These are phyloP conservation scores for Catostomus latipinnis DNA, from an alignment of 2,797 vertebrate species.

Conservation along the genomic window DNA sequence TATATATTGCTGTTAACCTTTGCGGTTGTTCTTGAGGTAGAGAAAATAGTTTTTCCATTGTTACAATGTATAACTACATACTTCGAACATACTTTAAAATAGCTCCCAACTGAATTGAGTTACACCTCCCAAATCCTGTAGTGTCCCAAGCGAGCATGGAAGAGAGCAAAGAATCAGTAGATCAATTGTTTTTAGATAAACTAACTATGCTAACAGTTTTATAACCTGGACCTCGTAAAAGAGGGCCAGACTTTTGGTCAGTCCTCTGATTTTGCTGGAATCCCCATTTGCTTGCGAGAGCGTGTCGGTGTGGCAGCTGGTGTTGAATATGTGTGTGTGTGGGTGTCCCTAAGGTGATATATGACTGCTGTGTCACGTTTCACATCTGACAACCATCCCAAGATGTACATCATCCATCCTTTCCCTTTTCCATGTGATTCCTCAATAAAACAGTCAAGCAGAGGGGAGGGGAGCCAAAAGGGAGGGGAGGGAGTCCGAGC, in stretches of 20 bases:
- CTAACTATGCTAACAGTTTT: slow-evolving; percentile 80
- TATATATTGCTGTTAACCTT: neutral
- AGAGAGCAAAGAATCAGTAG: slow-evolving; percentile 59
- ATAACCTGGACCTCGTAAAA: slow-evolving; percentile 80
- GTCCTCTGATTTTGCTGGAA: slow-evolving; percentile 89
- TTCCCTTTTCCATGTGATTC: slow-evolving; percentile 78
- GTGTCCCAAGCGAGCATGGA: slow-evolving; percentile 37
- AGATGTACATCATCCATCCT: slow-evolving; percentile 86
- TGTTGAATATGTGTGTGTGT: slow-evolving; percentile 42
- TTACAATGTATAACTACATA: slow-evolving; percentile 3
- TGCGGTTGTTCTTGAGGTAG: neutral
- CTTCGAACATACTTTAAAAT: slow-evolving; percentile 2
- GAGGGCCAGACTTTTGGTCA: slow-evolving; percentile 80
- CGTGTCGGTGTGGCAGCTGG: slow-evolving; percentile 75
- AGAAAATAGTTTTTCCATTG: neutral
- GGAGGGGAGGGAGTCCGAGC: slow-evolving; percentile 66
- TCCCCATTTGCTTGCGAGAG: slow-evolving; percentile 92
- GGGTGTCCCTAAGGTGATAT: slow-evolving; percentile 83
- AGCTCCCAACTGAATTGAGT: slow-evolving; percentile 43
- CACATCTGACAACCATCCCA: slow-evolving; percentile 89
- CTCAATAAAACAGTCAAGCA: slow-evolving; percentile 77
- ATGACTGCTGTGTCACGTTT: slow-evolving; percentile 93
- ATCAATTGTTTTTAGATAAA: slow-evolving; percentile 81
- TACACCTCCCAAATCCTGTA: slow-evolving; percentile 45
- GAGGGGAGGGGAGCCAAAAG: slow-evolving; percentile 55